A percentile compares a stretch with the other conserved stretches of the same genome.
Evolutionary conservation across 2,113 vertebrate species (phyloP).

Genomic region (Seriola rivoliana): DNA sequence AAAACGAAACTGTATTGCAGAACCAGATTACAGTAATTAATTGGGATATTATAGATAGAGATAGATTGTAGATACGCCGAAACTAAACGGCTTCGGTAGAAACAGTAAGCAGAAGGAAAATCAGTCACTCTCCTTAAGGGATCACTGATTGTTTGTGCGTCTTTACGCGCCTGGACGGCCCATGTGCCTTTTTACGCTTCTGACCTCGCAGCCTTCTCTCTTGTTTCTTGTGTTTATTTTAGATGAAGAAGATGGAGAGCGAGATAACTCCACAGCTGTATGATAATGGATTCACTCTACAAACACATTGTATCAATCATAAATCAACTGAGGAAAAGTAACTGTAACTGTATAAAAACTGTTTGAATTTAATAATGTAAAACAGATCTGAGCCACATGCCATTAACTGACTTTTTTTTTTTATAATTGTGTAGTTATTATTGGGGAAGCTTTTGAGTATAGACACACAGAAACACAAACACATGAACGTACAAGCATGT

Average conservation of each 20-base stretch:
- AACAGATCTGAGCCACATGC: neutral
- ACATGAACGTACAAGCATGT: neutral
- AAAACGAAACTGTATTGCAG: neutral
- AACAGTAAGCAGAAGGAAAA: neutral
- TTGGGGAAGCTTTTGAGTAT: neutral
- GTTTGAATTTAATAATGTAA: neutral
- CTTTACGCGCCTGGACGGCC: slow-evolving; percentile 14
- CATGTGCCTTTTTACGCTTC: neutral
- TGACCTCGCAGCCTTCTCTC: slow-evolving; percentile 17
- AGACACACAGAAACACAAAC: neutral
- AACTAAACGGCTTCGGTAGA: too few species aligned
- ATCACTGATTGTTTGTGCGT: slow-evolving; percentile 16
- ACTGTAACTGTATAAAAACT: neutral
- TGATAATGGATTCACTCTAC: slow-evolving; percentile 21
- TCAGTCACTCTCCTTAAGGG: neutral
- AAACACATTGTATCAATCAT: slow-evolving; percentile 36
- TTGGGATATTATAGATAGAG: neutral
- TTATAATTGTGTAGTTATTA: neutral
- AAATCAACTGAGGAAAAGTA: slow-evolving; percentile 25
- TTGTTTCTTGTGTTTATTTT: slow-evolving; percentile 53
- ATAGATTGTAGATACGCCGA: too few species aligned
- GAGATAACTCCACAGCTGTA: slow-evolving; percentile 13
- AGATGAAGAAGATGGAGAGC: slow-evolving; percentile 4
- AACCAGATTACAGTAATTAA: neutral
- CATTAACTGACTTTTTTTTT: neutral